These are phyloP conservation scores for Plutella xylostella DNA, from an alignment of 2,888 invertebrate genomes.

Conservation along the genomic window DNA sequence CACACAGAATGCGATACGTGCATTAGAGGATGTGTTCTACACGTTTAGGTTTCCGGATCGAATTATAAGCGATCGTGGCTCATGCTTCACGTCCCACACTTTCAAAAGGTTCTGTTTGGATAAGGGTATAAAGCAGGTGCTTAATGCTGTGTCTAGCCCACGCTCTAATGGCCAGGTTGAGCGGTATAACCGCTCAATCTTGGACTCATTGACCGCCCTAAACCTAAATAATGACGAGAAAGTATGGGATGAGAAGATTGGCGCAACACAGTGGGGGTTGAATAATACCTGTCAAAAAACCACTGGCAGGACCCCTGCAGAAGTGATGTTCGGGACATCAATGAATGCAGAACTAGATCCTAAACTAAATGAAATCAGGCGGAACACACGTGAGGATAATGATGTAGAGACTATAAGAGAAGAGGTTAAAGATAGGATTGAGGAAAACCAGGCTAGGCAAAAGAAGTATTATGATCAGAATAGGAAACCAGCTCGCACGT, in stretches of 20 bases:
- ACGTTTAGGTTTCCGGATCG: constrained; percentile 17
- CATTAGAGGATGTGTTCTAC: constrained; percentile 22
- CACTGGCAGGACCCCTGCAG: constrained; percentile 14
- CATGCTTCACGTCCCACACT: constrained; percentile 29
- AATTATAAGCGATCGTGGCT: constrained; percentile 37
- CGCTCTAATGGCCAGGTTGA: constrained; percentile 20
- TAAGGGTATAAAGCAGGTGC: constrained; percentile 19
- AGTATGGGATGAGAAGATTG: constrained; percentile 20
- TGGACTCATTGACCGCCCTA: constrained; percentile 7
- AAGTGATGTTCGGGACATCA: constrained; percentile 13
- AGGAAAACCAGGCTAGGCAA: background rate
- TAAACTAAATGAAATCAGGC: background rate
- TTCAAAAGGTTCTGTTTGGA: constrained; percentile 19
- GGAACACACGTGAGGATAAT: background rate
- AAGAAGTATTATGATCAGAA: background rate
- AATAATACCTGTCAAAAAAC: constrained; percentile 18
- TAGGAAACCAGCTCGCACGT: background rate
- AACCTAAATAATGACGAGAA: background rate
- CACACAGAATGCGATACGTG: too few relatives aligned
- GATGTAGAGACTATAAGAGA: background rate
- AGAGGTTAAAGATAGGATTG: constrained; percentile 2
- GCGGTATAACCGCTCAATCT: constrained; percentile 23
- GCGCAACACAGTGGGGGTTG: constrained; percentile 12
- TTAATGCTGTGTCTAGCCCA: constrained; percentile 16
- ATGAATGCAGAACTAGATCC: constrained; percentile 8